Conservation (phyloP, 2,888 invertebrate genomes). For the Agrotis puta region DNA sequence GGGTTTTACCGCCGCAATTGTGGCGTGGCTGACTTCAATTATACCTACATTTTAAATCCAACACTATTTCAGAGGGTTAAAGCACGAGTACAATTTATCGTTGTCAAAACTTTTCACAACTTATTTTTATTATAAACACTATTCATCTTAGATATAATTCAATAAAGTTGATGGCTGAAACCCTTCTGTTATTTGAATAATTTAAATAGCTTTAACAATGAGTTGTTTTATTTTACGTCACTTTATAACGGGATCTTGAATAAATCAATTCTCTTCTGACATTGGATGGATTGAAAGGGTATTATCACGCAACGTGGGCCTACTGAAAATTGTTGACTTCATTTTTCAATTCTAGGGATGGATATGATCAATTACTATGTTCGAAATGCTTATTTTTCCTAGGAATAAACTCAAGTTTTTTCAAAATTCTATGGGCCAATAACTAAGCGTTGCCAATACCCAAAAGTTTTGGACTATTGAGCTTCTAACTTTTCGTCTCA, state of each 20-base stretch:
- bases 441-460: not conserved
- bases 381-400: not conserved
- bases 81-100: not conserved
- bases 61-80: not conserved
- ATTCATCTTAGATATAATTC: slow-evolving; percentile 11
- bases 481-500: not conserved
- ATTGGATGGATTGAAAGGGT: no score
- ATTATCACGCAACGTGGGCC: no score
- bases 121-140: slow-evolving; percentile 2
- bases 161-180: not conserved
- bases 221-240: slow-evolving; percentile 8
- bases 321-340: no score
- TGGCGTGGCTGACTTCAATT: no score
- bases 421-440: not conserved
- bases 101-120: slow-evolving; percentile 14
- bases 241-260: not conserved
- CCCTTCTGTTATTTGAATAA: slow-evolving; percentile 10
- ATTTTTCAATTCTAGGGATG: no score
- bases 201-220: slow-evolving; percentile 1
- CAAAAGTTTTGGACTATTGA: not conserved
- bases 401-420: not conserved
- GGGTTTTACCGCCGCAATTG: no score
- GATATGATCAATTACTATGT: not conserved
- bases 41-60: not conserved
- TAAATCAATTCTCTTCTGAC: slow-evolving; percentile 2